These are phyloP conservation scores for Drosophila antonietae DNA, from an alignment of 2,888 invertebrate genomes.

Conservation along the genomic window DNA sequence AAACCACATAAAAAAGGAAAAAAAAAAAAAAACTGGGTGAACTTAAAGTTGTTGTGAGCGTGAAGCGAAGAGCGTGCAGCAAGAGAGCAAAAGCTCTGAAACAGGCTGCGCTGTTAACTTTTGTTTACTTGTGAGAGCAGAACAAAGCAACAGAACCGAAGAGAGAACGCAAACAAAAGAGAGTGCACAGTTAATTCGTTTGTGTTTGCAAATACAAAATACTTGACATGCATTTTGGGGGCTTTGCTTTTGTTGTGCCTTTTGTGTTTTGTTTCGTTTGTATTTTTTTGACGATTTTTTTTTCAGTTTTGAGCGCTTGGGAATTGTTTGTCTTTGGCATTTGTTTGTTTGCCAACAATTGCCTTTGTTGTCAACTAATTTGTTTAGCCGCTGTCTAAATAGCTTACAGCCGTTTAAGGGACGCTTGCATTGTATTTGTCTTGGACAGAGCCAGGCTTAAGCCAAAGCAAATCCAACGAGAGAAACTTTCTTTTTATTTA, in stretches of 20 bases:
- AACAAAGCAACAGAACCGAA: neutral
- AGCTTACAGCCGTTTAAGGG: conserved; percentile 47
- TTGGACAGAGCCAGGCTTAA: conserved; percentile 22
- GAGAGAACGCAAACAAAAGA: conserved; percentile 22
- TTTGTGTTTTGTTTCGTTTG: conserved; percentile 14
- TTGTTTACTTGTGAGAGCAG: conserved; percentile 47
- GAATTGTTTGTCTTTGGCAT: conserved; percentile 66
- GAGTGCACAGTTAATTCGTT: conserved; percentile 22
- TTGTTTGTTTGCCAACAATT: conserved; percentile 58
- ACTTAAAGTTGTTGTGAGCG: conserved; percentile 49
- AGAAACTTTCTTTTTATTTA: conserved; percentile 17
- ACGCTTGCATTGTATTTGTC: conserved; percentile 26
- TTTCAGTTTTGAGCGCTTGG: conserved; percentile 30
- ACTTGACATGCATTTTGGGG: conserved; percentile 46
- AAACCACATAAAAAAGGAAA: neutral
- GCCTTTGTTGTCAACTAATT: conserved; percentile 70
- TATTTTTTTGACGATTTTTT: conserved; percentile 4
- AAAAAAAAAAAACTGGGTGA: conserved; percentile 76
- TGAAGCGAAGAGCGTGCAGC: neutral
- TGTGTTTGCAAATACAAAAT: conserved; percentile 53
- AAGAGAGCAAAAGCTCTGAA: conserved; percentile 46
- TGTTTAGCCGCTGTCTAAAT: conserved; percentile 68
- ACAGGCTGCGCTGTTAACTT: conserved; percentile 38
- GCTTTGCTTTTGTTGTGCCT: conserved; percentile 18
- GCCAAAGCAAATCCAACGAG: conserved; percentile 12